These are phyloP conservation scores for Vulpes ferrilata DNA, from an alignment of 2,113 vertebrate genomes.

Conservation along the genomic window DNA sequence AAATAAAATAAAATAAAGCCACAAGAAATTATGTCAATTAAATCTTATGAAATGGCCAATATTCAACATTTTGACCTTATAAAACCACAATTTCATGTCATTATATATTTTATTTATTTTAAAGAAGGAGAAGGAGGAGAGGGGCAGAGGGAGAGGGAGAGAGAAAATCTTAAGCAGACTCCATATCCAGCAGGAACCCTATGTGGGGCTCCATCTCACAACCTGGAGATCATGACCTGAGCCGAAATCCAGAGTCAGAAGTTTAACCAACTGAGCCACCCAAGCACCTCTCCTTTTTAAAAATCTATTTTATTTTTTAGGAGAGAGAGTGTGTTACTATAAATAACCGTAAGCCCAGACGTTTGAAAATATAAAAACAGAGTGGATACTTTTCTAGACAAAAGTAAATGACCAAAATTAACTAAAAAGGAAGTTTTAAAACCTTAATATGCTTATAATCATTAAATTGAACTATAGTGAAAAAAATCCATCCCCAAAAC, in stretches of 20 bases:
- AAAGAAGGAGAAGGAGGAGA: too few relatives aligned
- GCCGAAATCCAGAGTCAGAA: too few relatives aligned
- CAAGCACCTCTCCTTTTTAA: too few relatives aligned
- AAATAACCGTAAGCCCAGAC: neutral
- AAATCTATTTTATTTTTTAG: too few relatives aligned
- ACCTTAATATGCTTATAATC: neutral
- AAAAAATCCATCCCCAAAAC: neutral
- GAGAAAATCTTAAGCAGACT: too few relatives aligned
- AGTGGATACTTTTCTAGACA: neutral
- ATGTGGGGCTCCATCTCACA: too few relatives aligned
- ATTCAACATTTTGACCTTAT: conserved; percentile 4
- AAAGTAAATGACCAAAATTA: conserved; percentile 13
- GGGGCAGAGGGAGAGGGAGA: too few relatives aligned
- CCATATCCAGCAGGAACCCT: too few relatives aligned
- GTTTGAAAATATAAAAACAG: neutral
- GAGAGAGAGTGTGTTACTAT: neutral
- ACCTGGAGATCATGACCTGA: too few relatives aligned
- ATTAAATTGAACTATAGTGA: conserved; percentile 37
- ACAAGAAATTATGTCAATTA: neutral
- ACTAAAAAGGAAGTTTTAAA: conserved; percentile 2
- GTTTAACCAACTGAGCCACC: too few relatives aligned
- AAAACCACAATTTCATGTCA: neutral
- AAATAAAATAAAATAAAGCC: neutral
- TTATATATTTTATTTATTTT: neutral
- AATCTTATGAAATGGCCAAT: neutral